Percentiles rank a stretch among this genome's conserved stretches.
Conservation (phyloP, 1,140 invertebrate species). For the Pseudomyrmex sp. region DNA sequence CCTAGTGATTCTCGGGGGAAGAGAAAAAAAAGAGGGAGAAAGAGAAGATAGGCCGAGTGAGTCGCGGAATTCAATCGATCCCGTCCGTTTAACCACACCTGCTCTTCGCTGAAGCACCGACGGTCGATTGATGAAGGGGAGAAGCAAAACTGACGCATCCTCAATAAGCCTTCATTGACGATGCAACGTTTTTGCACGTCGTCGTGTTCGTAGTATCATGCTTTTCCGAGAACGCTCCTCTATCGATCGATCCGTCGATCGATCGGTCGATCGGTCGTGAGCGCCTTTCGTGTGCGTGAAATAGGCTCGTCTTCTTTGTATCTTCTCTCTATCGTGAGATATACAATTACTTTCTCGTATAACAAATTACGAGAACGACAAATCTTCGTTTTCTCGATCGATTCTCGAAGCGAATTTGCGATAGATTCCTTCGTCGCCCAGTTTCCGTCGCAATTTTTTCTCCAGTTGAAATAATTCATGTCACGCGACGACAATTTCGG, state of each 20-base stretch:
- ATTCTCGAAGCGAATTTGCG: neutral
- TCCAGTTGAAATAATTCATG: slow-evolving; percentile 1
- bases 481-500: slow-evolving; percentile 24
- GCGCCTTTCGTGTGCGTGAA: slow-evolving; percentile 1
- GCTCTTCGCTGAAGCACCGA: slow-evolving; percentile 64
- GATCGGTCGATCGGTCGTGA: slow-evolving; percentile 34
- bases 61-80: slow-evolving; percentile 63
- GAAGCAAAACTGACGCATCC: slow-evolving; percentile 65
- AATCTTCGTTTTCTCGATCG: neutral
- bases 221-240: slow-evolving; percentile 61
- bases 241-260: slow-evolving; percentile 29
- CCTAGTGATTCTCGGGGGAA: slow-evolving; percentile 37
- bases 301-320: slow-evolving; percentile 29
- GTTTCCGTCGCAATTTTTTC: neutral
- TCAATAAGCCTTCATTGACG: slow-evolving; percentile 68
- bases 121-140: slow-evolving; percentile 56
- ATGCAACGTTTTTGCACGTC: slow-evolving; percentile 71
- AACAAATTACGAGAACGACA: slow-evolving; percentile 19
- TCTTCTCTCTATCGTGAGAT: slow-evolving; percentile 7
- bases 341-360: slow-evolving; percentile 43
- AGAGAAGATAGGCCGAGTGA: slow-evolving; percentile 5
- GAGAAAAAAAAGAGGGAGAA: neutral
- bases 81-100: slow-evolving; percentile 67
- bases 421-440: neutral
- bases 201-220: slow-evolving; percentile 60